phyloP scores from a whole-genome alignment of 2,888 invertebrate genomes.

The Orgyia antiqua region DNA sequence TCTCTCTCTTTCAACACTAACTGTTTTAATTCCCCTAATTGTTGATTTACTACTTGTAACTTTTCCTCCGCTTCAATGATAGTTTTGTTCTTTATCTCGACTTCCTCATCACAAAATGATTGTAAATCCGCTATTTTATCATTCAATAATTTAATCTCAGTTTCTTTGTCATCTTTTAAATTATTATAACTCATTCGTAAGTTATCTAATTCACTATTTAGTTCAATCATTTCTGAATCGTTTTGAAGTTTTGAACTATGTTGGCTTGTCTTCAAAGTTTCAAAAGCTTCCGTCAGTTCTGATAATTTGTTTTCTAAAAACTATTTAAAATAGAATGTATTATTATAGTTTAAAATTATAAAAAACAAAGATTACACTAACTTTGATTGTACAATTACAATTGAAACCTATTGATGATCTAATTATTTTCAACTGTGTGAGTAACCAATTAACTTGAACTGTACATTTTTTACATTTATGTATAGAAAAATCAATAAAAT shows the following conservation, averaged over 20 bases:
- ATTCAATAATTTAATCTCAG: slow-evolving; percentile 38
- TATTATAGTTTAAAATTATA: slow-evolving; percentile 11
- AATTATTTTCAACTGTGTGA: too few relatives aligned
- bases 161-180: slow-evolving; percentile 34
- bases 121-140: slow-evolving; percentile 35
- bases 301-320: slow-evolving; percentile 41
- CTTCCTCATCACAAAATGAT: slow-evolving; percentile 24
- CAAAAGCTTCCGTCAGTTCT: slow-evolving; percentile 31
- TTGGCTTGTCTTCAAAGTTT: slow-evolving; percentile 27
- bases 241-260: slow-evolving; percentile 32
- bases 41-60: slow-evolving; percentile 32
- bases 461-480: too few relatives aligned
- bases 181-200: slow-evolving; percentile 34
- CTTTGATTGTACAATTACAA: too few relatives aligned
- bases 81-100: slow-evolving; percentile 34
- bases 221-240: slow-evolving; percentile 25
- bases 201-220: slow-evolving; percentile 36
- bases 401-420: too few relatives aligned
- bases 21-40: slow-evolving; percentile 38
- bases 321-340: slow-evolving; percentile 40
- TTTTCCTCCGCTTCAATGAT: slow-evolving; percentile 32
- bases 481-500: too few relatives aligned
- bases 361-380: too few relatives aligned
- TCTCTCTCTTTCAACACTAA: slow-evolving; percentile 44
- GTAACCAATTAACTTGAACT: too few relatives aligned